phyloP scores from a whole-genome alignment of 2,113 vertebrate genomes.

The human region DNA sequence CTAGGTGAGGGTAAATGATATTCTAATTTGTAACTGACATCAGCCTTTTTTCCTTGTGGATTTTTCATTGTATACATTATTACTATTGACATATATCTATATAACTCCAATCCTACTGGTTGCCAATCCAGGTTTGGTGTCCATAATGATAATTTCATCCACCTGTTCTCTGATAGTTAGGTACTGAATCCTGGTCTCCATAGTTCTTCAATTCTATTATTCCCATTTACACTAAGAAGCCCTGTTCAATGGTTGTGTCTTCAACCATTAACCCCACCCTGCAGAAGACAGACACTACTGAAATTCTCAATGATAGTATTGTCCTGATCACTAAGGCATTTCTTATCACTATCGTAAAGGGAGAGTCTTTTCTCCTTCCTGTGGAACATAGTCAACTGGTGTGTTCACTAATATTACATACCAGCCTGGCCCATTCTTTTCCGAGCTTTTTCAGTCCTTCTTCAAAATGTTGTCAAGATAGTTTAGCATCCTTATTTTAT shows the following conservation, averaged over 20 bases:
- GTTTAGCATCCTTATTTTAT: not conserved
- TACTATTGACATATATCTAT: not conserved
- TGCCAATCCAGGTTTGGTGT: not conserved
- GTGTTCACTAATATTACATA: not conserved
- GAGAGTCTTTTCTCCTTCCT: not conserved
- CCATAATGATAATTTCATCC: not conserved
- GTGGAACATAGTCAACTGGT: not conserved
- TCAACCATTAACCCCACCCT: not conserved
- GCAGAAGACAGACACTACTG: not conserved
- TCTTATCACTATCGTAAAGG: not conserved
- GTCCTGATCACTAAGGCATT: not conserved
- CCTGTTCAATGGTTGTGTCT: too few species aligned
- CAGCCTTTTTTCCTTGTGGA: not conserved
- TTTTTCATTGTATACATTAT: not conserved
- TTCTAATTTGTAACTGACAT: not conserved
- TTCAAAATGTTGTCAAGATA: not conserved
- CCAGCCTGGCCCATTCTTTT: not conserved
- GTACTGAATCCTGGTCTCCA: not conserved
- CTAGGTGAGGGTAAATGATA: not conserved
- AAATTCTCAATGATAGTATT: too few species aligned
- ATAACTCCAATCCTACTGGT: not conserved
- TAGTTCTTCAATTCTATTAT: not conserved
- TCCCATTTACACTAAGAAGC: not conserved
- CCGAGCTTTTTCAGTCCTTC: not conserved
- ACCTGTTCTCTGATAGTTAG: not conserved